Percentiles rank a stretch among this genome's conserved stretches.
Evolutionary conservation across 2,113 vertebrate genomes (phyloP).

Genomic region (Cyanoliseus patagonus): DNA sequence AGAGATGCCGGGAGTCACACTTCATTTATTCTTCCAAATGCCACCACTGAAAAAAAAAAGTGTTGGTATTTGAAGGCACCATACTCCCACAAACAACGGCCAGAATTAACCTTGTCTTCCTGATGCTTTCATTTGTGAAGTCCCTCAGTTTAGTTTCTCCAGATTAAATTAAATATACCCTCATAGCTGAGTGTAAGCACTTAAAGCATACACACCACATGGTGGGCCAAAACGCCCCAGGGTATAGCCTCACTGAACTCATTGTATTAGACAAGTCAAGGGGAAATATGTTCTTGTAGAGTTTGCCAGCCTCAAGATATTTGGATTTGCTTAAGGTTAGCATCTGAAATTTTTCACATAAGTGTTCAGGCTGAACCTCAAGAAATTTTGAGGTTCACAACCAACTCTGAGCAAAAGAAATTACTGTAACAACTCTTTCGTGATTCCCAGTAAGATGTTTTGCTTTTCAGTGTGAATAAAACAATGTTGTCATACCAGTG

Average conservation of each 20-base stretch:
- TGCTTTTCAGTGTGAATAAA: conserved; percentile 4
- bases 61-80: conserved; percentile 54
- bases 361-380: conserved; percentile 33
- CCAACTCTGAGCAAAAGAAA: background rate
- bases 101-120: conserved; percentile 68
- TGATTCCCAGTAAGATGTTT: background rate
- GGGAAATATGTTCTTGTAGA: conserved; percentile 51
- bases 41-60: conserved; percentile 50
- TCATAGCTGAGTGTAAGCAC: conserved; percentile 2
- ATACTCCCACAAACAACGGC: conserved; percentile 56
- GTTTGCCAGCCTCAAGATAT: conserved; percentile 51
- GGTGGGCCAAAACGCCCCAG: conserved; percentile 58
- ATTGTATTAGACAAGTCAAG: conserved; percentile 69
- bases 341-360: conserved; percentile 42
- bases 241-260: conserved; percentile 54
- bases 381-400: conserved; percentile 41
- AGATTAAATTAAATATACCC: conserved; percentile 52
- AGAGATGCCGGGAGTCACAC: conserved; percentile 64
- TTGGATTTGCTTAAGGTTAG: conserved; percentile 57
- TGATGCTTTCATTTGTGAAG: conserved; percentile 48
- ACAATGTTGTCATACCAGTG: background rate
- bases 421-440: background rate
- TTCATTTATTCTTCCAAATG: conserved; percentile 68
- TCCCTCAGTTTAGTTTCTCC: conserved; percentile 43
- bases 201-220: conserved; percentile 1